These are phyloP conservation scores for Phoxinus dragarum DNA, from an alignment of 2,797 vertebrate species.

Conservation along the genomic window DNA sequence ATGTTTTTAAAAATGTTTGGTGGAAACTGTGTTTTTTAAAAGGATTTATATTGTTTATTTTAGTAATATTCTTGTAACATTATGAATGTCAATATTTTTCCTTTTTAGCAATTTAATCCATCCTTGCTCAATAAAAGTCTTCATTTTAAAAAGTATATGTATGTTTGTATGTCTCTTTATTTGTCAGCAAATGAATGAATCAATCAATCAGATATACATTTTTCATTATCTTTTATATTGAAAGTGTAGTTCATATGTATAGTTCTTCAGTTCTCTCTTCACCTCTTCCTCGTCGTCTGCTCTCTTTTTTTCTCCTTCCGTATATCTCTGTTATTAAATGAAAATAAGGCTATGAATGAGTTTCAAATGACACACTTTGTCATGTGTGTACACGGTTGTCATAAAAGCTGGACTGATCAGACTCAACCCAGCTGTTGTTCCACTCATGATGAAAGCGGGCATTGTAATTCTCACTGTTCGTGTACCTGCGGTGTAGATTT, in stretches of 20 bases:
- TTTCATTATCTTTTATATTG: neutral
- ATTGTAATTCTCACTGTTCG: slow-evolving; percentile 32
- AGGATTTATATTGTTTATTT: too few species aligned
- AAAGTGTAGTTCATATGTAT: neutral
- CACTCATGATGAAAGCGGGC: neutral
- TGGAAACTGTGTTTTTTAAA: neutral
- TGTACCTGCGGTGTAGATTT: neutral
- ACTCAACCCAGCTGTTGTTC: slow-evolving; percentile 10
- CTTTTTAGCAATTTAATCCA: neutral
- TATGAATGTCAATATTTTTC: neutral
- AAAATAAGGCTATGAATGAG: neutral
- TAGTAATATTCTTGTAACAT: neutral
- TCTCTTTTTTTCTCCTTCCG: neutral
- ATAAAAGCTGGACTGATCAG: slow-evolving; percentile 3
- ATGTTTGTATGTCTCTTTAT: neutral
- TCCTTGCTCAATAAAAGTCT: neutral
- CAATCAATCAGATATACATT: neutral
- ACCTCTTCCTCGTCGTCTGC: neutral
- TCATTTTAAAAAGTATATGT: neutral
- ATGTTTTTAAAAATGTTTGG: neutral
- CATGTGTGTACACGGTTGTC: slow-evolving; percentile 13
- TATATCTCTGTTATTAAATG: neutral
- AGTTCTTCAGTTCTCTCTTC: neutral
- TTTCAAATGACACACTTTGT: neutral
- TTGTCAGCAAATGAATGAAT: neutral